phyloP scores from a whole-genome alignment of 2,888 invertebrate species.

The Eristalis arbustorum region DNA sequence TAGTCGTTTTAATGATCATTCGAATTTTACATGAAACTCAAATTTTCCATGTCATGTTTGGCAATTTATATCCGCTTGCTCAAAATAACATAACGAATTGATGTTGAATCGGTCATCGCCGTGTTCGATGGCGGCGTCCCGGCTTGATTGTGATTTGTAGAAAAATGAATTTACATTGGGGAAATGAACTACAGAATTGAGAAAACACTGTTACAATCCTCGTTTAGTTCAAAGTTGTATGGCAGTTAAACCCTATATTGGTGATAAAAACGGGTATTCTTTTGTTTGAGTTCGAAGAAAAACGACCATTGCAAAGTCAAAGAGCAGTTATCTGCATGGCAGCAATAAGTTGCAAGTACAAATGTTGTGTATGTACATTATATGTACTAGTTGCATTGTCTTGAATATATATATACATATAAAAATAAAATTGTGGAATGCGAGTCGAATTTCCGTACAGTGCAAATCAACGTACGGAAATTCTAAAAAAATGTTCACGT shows the following conservation, averaged over 20 bases:
- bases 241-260: constrained; percentile 6
- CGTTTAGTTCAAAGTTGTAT: neutral
- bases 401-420: no score
- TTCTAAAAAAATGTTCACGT: no score
- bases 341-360: no score
- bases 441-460: no score
- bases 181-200: neutral
- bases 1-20: constrained; percentile 71
- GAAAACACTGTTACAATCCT: neutral
- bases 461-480: no score
- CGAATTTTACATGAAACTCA: constrained; percentile 70
- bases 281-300: constrained; percentile 18
- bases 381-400: no score
- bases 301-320: constrained; percentile 7
- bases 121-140: neutral
- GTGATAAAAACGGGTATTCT: neutral
- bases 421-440: no score
- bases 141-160: constrained; percentile 16
- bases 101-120: constrained; percentile 9
- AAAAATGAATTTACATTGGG: neutral
- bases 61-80: constrained; percentile 63
- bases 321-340: neutral
- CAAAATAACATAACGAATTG: constrained; percentile 65
- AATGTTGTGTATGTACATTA: no score
- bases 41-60: constrained; percentile 56